A percentile compares a stretch with the other conserved stretches of the same genome.
Conservation (phyloP, 2,113 vertebrate species). For the Jaculus jaculus region DNA sequence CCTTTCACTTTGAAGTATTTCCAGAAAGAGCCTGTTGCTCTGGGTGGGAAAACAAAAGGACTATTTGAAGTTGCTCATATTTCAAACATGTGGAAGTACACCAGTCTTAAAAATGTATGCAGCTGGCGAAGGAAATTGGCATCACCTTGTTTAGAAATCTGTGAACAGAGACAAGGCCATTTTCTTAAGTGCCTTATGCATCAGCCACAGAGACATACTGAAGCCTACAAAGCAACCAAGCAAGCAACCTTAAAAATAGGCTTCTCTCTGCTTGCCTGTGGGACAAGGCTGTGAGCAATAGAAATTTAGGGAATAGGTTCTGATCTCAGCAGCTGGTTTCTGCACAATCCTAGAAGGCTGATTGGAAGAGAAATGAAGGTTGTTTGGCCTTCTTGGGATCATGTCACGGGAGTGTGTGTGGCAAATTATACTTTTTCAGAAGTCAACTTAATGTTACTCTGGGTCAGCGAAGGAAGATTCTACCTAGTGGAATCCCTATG, state of each 20-base stretch:
- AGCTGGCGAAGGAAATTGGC: constrained; percentile 7
- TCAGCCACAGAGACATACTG: background rate
- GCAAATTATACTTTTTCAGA: constrained; percentile 16
- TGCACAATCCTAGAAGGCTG: background rate
- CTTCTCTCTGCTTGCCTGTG: constrained; percentile 29
- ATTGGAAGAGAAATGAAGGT: constrained; percentile 1
- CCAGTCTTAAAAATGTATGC: constrained; percentile 37
- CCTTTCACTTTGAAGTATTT: background rate
- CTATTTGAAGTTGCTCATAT: constrained; percentile 61
- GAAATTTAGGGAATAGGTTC: background rate
- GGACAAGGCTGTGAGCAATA: background rate
- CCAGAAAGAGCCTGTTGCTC: constrained; percentile 40
- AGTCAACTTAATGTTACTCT: background rate
- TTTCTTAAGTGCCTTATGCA: constrained; percentile 20
- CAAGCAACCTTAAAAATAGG: constrained; percentile 8
- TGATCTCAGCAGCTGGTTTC: background rate
- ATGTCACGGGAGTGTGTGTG: background rate
- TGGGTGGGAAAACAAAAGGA: constrained; percentile 12
- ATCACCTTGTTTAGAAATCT: constrained; percentile 12
- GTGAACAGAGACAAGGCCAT: background rate
- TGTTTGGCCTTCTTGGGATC: background rate
- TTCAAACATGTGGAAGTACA: constrained; percentile 19
- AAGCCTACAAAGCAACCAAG: background rate
- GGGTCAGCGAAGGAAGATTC: constrained; percentile 18
- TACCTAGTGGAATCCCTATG: background rate